Conservation (phyloP, 2,888 invertebrate genomes). For the Lysandra coridon region DNA sequence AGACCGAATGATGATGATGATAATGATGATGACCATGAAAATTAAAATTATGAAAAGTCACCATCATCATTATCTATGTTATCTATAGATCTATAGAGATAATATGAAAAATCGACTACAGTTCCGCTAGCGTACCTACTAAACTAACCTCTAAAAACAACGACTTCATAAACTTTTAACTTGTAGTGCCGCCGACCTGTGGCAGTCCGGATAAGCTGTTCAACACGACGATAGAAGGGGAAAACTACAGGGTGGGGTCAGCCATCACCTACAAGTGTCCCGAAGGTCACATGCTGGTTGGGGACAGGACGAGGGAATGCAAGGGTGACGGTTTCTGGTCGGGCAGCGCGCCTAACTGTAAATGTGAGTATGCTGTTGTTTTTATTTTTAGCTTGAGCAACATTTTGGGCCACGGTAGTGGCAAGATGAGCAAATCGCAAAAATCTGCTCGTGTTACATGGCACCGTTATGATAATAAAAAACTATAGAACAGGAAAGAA, state of each 20-base stretch:
- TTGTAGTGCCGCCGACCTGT: slow-evolving; percentile 88
- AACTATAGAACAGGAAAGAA: too few relatives aligned
- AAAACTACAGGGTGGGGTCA: slow-evolving; percentile 84
- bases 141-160: neutral
- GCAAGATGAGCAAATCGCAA: too few relatives aligned
- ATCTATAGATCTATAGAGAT: too few relatives aligned
- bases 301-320: slow-evolving; percentile 85
- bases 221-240: slow-evolving; percentile 90
- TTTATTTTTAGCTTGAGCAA: too few relatives aligned
- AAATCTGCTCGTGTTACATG: too few relatives aligned
- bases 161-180: slow-evolving; percentile 40
- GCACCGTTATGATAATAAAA: too few relatives aligned
- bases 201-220: slow-evolving; percentile 92
- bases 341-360: slow-evolving; percentile 89
- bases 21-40: too few relatives aligned
- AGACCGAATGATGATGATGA: too few relatives aligned
- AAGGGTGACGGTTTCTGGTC: slow-evolving; percentile 90
- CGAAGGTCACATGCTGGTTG: slow-evolving; percentile 89
- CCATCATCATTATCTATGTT: too few relatives aligned
- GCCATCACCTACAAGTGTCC: slow-evolving; percentile 89
- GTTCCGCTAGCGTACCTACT: slow-evolving; percentile 1
- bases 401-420: too few relatives aligned
- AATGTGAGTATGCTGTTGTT: slow-evolving; percentile 83
- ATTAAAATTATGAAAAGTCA: too few relatives aligned
- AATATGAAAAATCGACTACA: neutral